Evolutionary conservation across 1,140 invertebrate genomes (phyloP).

Genomic region (Anastrepha ludens): DNA sequence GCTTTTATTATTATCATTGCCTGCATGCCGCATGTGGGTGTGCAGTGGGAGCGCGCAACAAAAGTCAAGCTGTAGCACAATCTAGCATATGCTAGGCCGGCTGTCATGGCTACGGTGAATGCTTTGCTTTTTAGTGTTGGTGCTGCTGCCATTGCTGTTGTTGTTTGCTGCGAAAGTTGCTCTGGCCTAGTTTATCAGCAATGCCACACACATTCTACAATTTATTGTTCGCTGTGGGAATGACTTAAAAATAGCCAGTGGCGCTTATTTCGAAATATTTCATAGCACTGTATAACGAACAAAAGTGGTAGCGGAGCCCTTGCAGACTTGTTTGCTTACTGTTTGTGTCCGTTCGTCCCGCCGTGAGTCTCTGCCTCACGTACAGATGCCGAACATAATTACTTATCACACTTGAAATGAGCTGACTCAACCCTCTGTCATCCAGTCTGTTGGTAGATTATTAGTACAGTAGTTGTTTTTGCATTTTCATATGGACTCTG

Average conservation of each 20-base stretch:
- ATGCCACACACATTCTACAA: conserved; percentile 8
- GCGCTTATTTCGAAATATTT: conserved; percentile 39
- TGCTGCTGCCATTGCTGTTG: not conserved
- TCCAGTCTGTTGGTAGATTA: conserved; percentile 15
- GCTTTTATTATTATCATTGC: not conserved
- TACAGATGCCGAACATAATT: conserved; percentile 39
- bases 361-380: not conserved
- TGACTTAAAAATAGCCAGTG: conserved; percentile 49
- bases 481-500: not conserved
- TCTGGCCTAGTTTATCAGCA: conserved; percentile 46
- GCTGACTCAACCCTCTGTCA: conserved; percentile 48
- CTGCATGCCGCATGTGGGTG: conserved; percentile 49
- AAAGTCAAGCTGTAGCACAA: not conserved
- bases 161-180: conserved; percentile 32
- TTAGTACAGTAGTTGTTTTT: not conserved
- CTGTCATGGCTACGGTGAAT: conserved; percentile 42
- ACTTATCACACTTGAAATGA: conserved; percentile 48
- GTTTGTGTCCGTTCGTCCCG: conserved; percentile 23
- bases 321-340: conserved; percentile 39
- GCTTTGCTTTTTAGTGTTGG: conserved; percentile 16
- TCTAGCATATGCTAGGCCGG: conserved; percentile 32
- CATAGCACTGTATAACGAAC: not conserved
- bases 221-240: conserved; percentile 34
- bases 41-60: conserved; percentile 39
- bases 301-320: conserved; percentile 37